Evolutionary conservation across 2,888 invertebrate genomes (phyloP).

Genomic region (Amphipoea oculea): DNA sequence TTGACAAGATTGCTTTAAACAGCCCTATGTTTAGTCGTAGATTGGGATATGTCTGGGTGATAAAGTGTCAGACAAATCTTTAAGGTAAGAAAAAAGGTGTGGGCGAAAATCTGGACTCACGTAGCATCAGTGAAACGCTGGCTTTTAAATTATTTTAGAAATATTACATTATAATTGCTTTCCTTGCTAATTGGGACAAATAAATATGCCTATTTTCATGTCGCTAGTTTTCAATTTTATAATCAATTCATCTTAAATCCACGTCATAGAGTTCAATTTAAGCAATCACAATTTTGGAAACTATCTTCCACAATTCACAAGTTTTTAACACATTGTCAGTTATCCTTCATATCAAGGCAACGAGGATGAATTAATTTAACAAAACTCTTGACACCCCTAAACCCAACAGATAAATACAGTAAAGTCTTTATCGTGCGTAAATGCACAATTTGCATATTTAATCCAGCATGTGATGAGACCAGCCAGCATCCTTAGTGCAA

Average conservation of each 20-base stretch:
- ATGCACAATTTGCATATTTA: conserved; percentile 72
- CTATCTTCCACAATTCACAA: neutral
- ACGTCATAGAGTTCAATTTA: neutral
- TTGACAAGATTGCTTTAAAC: neutral
- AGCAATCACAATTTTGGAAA: neutral
- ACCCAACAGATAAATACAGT: conserved; percentile 51
- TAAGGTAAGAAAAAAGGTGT: neutral
- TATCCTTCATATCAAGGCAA: neutral
- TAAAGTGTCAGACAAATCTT: neutral
- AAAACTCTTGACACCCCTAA: conserved; percentile 41
- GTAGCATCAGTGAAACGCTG: neutral
- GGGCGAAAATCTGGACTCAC: neutral
- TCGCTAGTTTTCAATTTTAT: neutral
- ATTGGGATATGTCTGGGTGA: neutral
- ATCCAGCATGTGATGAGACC: conserved; percentile 62
- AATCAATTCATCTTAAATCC: neutral
- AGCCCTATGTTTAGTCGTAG: neutral
- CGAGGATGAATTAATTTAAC: neutral
- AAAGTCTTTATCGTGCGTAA: conserved; percentile 75
- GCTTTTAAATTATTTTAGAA: neutral
- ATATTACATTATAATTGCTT: neutral
- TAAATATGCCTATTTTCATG: neutral
- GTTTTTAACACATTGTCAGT: neutral
- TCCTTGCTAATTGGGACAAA: neutral
- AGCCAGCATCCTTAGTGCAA: conserved; percentile 29